Evolutionary conservation across 2,113 vertebrate genomes (phyloP), one percentile per base, ranked within the genome.

Genomic region (Tupaia chinensis): DNA sequence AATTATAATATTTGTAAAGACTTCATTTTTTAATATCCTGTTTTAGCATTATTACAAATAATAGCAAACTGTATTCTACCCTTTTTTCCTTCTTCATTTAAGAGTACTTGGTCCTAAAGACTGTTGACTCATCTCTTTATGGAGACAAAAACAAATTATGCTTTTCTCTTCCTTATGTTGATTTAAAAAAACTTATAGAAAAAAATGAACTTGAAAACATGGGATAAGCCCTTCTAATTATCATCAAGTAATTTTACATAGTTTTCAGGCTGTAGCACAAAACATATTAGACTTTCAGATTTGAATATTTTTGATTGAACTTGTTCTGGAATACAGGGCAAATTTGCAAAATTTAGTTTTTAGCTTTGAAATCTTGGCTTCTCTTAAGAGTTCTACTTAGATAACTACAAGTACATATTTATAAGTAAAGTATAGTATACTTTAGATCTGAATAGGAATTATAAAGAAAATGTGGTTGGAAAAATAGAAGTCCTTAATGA

Each of bases 221-320:
- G 88, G 23, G 87, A 81, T 72, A 87, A 86, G 94, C 95, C 60
- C 23, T 97, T 92, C 95, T 93, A 97, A 83, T 68, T 97, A n/a
- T 97, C 97, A 93, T 98, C 79, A 82, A 80, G 68, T 97, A 97
- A 96, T 85, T 98, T 96, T 63, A 86, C 87, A 25, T 95, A 97
- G 29, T 96, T 44, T 97, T 95, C 91, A 97, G 98, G 95, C 87
- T 93, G 90, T 91, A 79, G 72, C 68, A 92, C 81, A 94, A 97
- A 98, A 96, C 25, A 17, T 0, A 4, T 61, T 97, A 97, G 96
- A 56, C 90, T 95, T 97, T 96, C 94, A 95, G 79, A 96, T 93
- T 96, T 94, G 96, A 98, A 86, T 97, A 91, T 93, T 97, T 97
- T 97, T 97, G 89, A 97, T 95, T 95, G 93, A 94, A 96, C 95